Base-by-base conservation (phyloP, 2,113 vertebrate genomes). In the Salminus brasiliensis region DNA sequence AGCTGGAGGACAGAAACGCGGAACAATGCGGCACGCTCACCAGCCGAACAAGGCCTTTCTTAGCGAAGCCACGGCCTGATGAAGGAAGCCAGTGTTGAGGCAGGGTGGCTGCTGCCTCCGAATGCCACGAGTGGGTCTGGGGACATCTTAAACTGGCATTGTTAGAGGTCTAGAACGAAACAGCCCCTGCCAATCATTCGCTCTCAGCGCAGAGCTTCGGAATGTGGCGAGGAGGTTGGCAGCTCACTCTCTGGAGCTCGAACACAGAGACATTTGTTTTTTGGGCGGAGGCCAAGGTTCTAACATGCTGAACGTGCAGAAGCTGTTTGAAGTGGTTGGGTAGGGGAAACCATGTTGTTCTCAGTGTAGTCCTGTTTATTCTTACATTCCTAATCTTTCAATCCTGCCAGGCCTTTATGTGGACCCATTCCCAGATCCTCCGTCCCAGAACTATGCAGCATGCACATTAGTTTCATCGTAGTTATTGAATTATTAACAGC, bases 21-120 rank as follows among this genome's bases (percentile, higher is more conserved):
- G 69, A 68, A 23, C 21, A 13, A 41, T 30, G 32, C 59, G 10
- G 2, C 34, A 65, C 25, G 1, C 59, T 70, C 47, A 41, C 12
- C 43, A 55, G 47, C 57, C 75, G 59, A 79, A 75, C 70, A 78
- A 71, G 49, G 75, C 60, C 57, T 75, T 82, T 75, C 72, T 81
- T 75, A 84, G 74, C 21, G 45, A 65, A 55, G 16, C 43, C 15
- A 4, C 72, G 43, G 2, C 34, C 57, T 52, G 65, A 81, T 81
- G 47, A 81, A 84, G 75, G 55, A 57, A 45, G 23, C 68, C 69
- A 79, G 65, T 84, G 83, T 84, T 70, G 57, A 60, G 30, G 23
- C 63, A 0, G 49, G 32, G 62, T 71, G 6, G 60, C 69, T 63
- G 67, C 69, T 29, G 57, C 45, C 39, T 74, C 47, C 49, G 34